Evolutionary conservation across 2,888 invertebrate species (phyloP), one percentile per base, ranked within the genome.

Genomic region (Drosophila meridionalis): DNA sequence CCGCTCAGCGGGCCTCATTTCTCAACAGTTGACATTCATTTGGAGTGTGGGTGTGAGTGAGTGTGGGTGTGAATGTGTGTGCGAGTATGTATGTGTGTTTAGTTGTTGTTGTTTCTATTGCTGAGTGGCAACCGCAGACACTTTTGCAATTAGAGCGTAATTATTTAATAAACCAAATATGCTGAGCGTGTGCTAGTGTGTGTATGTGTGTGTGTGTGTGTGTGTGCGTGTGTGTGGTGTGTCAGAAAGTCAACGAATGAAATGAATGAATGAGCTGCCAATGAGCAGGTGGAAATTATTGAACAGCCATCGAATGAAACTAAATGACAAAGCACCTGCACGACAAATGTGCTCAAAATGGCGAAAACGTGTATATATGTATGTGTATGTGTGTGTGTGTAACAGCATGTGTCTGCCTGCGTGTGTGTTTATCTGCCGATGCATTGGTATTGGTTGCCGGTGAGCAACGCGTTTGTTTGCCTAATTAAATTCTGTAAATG

Each of bases 91-190:
- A 7, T 53, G 57, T 32, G 40, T 61, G 70, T 20, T 20, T 20
- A 20, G 20, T 36, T 64, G 66, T 64, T 73, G 73, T 55, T 78
- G 64, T 43, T 59, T 69, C 53, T 47, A 66, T 45, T 68, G 73
- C 57, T 61, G 71, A 57, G 59, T 66, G 63, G 61, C 73, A 83
- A 73, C 87, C 76, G 68, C 87, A 78, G 82, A 73, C 84, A 83
- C 87, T 76, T 83, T 90, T 76, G 83, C 90, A 88, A 88, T 91
- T 90, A 91, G 91, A 89, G 88, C 82, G 70, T 89, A 90, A 91
- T 91, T 83, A 90, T 91, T 90, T 82, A 79, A 91, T 91, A 82
- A 80, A 78, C 83, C 81, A 74, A 85, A 84, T 87, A 72, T 79
- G 72, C 59, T 61, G 59, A 65, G 67, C 48, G 38, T 42, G 32